A percentile compares a stretch with the other conserved stretches of the same genome.
Conservation (phyloP, 2,797 vertebrate genomes). For the Sebastes aleutianus region DNA sequence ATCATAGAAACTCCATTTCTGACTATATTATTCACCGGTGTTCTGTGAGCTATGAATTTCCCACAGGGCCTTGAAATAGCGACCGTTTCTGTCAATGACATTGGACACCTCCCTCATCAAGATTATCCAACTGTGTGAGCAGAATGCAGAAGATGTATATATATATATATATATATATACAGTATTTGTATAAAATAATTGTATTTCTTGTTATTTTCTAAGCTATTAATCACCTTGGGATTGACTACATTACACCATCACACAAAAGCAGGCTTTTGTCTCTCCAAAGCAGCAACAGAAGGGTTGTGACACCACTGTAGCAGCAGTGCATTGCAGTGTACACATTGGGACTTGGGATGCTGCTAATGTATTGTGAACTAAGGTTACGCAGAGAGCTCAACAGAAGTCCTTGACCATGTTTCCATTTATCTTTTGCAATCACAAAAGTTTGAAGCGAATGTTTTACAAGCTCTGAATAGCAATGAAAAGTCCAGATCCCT, state of each 20-base stretch:
- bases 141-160: neutral
- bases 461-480: slow-evolving; percentile 1
- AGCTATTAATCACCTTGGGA: neutral
- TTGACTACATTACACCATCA: neutral
- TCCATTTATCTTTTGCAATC: neutral
- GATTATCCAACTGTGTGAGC: neutral
- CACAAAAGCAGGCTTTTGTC: neutral
- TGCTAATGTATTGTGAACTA: neutral
- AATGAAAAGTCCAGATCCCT: neutral
- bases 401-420: neutral
- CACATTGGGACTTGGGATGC: neutral
- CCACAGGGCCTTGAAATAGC: neutral
- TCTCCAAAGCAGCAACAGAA: neutral
- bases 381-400: neutral
- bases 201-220: neutral
- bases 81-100: neutral
- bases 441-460: neutral
- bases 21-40: neutral
- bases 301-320: neutral
- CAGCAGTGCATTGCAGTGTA: neutral
- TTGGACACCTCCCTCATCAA: neutral
- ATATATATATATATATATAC: too few species aligned
- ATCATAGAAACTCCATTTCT: neutral
- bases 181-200: neutral
- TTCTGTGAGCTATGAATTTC: neutral